A percentile compares a stretch with the other conserved stretches of the same genome.
Conservation (phyloP, 2,113 vertebrate genomes). For the Charadrius vociferus region DNA sequence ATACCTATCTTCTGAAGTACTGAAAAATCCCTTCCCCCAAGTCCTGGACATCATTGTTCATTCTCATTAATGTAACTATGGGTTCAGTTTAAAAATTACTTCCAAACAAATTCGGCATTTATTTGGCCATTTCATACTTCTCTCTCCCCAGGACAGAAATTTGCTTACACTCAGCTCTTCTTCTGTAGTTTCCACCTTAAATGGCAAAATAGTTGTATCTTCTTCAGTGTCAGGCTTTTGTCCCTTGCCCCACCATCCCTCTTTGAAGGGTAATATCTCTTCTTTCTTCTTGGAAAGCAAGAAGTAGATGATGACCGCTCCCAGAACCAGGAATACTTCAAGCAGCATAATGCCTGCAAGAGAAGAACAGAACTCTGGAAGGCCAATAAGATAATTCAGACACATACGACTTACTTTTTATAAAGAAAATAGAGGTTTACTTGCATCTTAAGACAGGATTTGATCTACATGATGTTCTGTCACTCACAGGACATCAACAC, state of each 20-base stretch:
- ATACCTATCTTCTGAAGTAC: not conserved
- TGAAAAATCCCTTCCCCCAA: not conserved
- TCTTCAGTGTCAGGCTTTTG: conserved; percentile 37
- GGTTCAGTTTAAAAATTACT: not conserved
- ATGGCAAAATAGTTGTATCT: conserved; percentile 67
- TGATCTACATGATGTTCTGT: not conserved
- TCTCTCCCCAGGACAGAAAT: not conserved
- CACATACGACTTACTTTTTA: not conserved
- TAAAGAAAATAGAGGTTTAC: not conserved
- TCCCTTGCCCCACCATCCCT: conserved; percentile 80
- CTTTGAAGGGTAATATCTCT: conserved; percentile 61
- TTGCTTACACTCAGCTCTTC: conserved; percentile 75
- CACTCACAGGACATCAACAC: not conserved
- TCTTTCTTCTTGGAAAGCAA: conserved; percentile 61
- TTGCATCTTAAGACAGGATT: not conserved
- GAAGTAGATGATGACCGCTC: conserved; percentile 64
- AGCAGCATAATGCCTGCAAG: conserved; percentile 72
- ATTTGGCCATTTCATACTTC: not conserved
- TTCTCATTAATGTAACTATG: not conserved
- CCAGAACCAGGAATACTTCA: conserved; percentile 60
- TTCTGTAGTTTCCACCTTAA: conserved; percentile 77
- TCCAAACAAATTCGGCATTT: not conserved
- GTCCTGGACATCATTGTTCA: not conserved
- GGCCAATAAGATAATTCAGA: not conserved
- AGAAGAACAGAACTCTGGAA: not conserved